These are phyloP conservation scores for Misgurnus mizolepis DNA, from an alignment of 2,113 vertebrate species.

Conservation along the genomic window DNA sequence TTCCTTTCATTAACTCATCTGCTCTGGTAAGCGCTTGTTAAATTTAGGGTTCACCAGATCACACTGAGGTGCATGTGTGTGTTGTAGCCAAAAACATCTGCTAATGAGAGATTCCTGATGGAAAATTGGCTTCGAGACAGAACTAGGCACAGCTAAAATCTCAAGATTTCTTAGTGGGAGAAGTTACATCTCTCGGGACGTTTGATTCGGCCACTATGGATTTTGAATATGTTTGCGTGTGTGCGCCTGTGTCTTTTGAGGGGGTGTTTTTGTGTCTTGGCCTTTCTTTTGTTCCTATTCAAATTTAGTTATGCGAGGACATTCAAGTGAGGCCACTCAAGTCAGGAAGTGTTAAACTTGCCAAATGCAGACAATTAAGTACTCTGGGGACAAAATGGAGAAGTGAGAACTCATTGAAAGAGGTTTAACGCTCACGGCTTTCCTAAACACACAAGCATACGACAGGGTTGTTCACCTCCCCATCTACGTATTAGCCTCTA, in stretches of 20 bases:
- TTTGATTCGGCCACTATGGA: conserved; percentile 33
- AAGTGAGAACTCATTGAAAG: conserved; percentile 24
- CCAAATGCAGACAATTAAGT: conserved; percentile 48
- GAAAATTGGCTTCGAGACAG: conserved; percentile 50
- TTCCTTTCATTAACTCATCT: conserved; percentile 58
- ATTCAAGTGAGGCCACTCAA: conserved; percentile 33
- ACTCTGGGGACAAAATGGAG: conserved; percentile 34
- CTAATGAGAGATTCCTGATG: conserved; percentile 55
- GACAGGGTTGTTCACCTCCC: conserved; percentile 38
- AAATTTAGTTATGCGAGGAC: conserved; percentile 14
- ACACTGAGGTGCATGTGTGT: conserved; percentile 46
- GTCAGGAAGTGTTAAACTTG: conserved; percentile 50
- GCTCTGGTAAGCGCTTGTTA: conserved; percentile 54
- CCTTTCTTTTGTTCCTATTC: conserved; percentile 5
- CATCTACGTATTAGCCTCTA: conserved; percentile 38
- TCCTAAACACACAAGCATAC: conserved; percentile 58
- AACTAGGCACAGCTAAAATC: conserved; percentile 43
- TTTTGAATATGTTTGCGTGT: conserved; percentile 10
- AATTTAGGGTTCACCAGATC: conserved; percentile 56
- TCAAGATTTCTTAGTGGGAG: conserved; percentile 40
- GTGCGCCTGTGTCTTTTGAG: conserved; percentile 17
- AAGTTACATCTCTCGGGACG: conserved; percentile 47
- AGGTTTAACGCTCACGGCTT: conserved; percentile 75
- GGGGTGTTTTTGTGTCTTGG: conserved; percentile 1
- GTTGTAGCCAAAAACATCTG: conserved; percentile 46